Conservation (phyloP, 2,888 invertebrate species). For the Pristionchus mayeri region DNA sequence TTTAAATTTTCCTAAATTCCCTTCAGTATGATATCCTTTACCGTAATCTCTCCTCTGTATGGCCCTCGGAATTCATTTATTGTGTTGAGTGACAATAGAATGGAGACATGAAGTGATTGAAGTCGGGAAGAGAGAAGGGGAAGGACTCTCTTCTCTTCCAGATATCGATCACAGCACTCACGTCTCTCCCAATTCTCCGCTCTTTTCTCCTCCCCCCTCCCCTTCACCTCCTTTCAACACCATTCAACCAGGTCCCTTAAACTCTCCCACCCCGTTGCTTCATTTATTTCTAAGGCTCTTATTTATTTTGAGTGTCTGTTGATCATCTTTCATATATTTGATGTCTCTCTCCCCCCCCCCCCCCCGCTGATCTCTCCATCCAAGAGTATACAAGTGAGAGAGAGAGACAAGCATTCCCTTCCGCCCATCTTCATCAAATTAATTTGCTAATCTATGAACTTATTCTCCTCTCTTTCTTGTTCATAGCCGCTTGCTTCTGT, state of each 20-base stretch:
- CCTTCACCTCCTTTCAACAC: constrained; percentile 13
- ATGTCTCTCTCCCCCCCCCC: neutral
- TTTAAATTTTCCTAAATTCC: too few relatives aligned
- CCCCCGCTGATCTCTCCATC: neutral
- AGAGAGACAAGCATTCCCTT: neutral
- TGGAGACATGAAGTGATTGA: constrained; percentile 13
- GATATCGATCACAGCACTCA: constrained; percentile 14
- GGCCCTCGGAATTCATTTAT: neutral
- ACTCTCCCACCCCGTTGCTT: neutral
- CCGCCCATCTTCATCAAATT: neutral
- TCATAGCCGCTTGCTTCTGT: neutral
- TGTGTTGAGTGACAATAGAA: neutral
- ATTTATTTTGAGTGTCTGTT: neutral
- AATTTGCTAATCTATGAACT: neutral
- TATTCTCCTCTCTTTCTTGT: neutral
- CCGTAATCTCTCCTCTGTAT: constrained; percentile 6
- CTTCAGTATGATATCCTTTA: neutral
- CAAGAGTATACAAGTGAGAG: neutral
- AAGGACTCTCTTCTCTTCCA: constrained; percentile 1
- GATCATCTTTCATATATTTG: too few relatives aligned
- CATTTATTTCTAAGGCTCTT: neutral
- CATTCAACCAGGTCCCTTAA: constrained; percentile 2
- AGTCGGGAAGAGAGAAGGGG: constrained; percentile 27
- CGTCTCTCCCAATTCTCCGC: constrained; percentile 2
- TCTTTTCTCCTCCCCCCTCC: neutral